These are phyloP conservation scores for Hypomecis punctinalis DNA, from an alignment of 2,888 invertebrate genomes.

Conservation along the genomic window DNA sequence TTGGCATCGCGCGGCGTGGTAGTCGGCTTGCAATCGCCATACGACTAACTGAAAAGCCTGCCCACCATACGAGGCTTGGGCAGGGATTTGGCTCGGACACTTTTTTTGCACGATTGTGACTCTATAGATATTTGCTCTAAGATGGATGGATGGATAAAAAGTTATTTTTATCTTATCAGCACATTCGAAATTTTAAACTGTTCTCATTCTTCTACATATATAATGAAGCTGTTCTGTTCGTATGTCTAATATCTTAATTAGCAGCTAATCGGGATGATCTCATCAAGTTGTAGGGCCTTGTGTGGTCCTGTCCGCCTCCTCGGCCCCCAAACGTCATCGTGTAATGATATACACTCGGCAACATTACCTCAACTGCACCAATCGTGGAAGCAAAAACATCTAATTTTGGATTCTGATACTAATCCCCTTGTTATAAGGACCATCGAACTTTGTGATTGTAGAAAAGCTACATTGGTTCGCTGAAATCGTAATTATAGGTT, in stretches of 20 bases:
- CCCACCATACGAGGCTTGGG: too few species aligned
- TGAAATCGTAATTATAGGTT: constrained; percentile 53
- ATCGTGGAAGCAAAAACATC: neutral
- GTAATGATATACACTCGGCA: constrained; percentile 52
- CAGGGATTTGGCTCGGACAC: too few species aligned
- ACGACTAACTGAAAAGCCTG: too few species aligned
- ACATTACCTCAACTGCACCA: constrained; percentile 6
- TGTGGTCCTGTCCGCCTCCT: constrained; percentile 44
- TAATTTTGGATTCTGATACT: constrained; percentile 9
- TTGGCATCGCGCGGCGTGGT: too few species aligned
- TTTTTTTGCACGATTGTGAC: too few species aligned
- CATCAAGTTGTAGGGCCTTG: constrained; percentile 25
- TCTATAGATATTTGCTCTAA: too few species aligned
- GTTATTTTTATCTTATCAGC: too few species aligned
- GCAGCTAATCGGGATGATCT: constrained; percentile 22
- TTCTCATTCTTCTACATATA: too few species aligned
- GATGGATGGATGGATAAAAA: too few species aligned
- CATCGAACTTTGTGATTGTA: constrained; percentile 9
- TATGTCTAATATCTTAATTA: constrained; percentile 22
- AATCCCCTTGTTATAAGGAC: constrained; percentile 2
- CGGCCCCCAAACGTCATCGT: constrained; percentile 44
- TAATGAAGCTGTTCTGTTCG: neutral
- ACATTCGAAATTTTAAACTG: too few species aligned
- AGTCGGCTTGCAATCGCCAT: too few species aligned
- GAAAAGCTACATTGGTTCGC: constrained; percentile 11